A percentile compares a stretch with the other conserved stretches of the same genome.
Conservation (phyloP, 2,113 vertebrate genomes). For the Sigmodon hispidus region DNA sequence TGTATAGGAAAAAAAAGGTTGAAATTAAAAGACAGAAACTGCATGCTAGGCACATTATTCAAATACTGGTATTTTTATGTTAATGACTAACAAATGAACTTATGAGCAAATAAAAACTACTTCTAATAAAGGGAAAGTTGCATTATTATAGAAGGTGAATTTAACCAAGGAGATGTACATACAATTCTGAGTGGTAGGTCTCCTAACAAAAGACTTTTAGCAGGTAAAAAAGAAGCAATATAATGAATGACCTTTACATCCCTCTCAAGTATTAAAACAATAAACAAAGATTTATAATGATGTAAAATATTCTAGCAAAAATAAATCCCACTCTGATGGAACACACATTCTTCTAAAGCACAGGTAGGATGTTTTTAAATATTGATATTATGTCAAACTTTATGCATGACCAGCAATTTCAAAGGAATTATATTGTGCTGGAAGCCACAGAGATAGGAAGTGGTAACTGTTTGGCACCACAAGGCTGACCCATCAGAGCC, state of each 20-base stretch:
- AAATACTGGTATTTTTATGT: background rate
- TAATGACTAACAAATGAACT: background rate
- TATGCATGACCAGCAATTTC: background rate
- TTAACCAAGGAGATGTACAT: background rate
- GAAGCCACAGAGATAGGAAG: too few species aligned
- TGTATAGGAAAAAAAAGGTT: background rate
- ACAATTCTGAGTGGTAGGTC: background rate
- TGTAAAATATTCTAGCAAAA: background rate
- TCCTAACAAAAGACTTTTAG: background rate
- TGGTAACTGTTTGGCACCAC: too few species aligned
- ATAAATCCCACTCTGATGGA: background rate
- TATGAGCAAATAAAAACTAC: background rate
- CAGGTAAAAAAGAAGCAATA: background rate
- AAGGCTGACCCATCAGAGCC: too few species aligned
- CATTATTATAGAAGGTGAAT: background rate
- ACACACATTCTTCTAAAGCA: background rate
- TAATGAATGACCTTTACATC: background rate
- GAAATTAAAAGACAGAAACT: background rate
- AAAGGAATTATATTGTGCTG: background rate
- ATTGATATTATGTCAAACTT: background rate
- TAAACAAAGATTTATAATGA: background rate
- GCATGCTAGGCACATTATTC: background rate
- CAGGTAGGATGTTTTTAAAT: background rate
- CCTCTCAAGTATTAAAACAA: background rate
- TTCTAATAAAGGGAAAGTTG: background rate